Conservation (phyloP, 2,113 vertebrate genomes). For the Brachyistius frenatus region DNA sequence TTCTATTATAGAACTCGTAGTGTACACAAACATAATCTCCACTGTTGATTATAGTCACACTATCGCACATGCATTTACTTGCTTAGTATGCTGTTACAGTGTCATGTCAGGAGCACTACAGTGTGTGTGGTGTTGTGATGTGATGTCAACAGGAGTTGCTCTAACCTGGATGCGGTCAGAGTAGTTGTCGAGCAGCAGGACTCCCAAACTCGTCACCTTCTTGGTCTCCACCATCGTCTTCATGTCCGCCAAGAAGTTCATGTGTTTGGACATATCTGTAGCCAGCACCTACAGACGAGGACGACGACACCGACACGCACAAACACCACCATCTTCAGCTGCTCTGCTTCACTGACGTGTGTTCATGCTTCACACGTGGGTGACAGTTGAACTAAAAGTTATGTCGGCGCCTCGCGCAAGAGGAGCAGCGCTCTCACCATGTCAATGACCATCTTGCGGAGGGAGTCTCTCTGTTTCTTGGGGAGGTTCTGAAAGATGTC, state of each 20-base stretch:
- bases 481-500: constrained; percentile 93
- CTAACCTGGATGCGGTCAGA: constrained; percentile 93
- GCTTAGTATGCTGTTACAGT: neutral
- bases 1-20: too few relatives aligned
- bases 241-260: constrained; percentile 93
- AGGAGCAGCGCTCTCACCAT: constrained; percentile 81
- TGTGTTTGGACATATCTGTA: constrained; percentile 97
- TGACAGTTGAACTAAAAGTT: neutral
- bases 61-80: neutral
- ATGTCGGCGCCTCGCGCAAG: neutral
- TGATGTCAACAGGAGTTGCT: neutral
- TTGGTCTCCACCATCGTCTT: constrained; percentile 98
- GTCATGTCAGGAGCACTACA: neutral
- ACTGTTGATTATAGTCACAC: too few relatives aligned
- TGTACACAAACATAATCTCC: too few relatives aligned
- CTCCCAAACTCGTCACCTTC: constrained; percentile 93
- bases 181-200: constrained; percentile 94
- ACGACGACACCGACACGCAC: neutral
- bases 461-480: constrained; percentile 88
- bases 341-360: neutral
- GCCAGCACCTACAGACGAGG: constrained; percentile 87
- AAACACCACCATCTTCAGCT: neutral
- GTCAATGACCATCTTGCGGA: constrained; percentile 94
- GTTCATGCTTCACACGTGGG: neutral
- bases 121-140: neutral